Evolutionary conservation across 2,113 vertebrate genomes (phyloP).

Genomic region (Dromas ardeola): DNA sequence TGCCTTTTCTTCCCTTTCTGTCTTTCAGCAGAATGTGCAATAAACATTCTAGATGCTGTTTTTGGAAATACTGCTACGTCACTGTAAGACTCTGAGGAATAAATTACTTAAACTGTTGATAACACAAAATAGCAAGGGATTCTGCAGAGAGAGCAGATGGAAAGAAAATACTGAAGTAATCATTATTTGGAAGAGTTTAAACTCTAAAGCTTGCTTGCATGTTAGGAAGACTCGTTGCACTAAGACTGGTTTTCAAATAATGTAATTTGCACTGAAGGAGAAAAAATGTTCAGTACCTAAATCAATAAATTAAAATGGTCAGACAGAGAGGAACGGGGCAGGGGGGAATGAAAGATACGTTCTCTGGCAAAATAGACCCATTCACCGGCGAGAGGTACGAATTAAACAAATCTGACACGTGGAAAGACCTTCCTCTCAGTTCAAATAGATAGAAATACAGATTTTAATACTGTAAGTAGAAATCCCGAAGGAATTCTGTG

Average conservation of each 20-base stretch:
- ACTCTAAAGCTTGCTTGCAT: not conserved
- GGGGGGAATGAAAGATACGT: not conserved
- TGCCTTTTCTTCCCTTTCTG: not conserved
- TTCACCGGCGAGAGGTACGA: not conserved
- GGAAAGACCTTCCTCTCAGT: not conserved
- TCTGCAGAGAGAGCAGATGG: conserved; percentile 39
- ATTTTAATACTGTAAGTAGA: not conserved
- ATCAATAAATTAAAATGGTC: not conserved
- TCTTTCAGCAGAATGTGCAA: not conserved
- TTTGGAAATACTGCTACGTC: conserved; percentile 44
- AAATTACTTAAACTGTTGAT: conserved; percentile 70
- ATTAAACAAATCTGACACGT: not conserved
- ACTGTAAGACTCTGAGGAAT: conserved; percentile 48
- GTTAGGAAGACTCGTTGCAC: not conserved
- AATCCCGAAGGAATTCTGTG: not conserved
- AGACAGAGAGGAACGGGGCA: not conserved
- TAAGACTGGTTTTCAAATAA: not conserved
- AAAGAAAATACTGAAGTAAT: conserved; percentile 60
- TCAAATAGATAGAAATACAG: not conserved
- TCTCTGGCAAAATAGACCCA: not conserved
- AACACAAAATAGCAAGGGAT: conserved; percentile 47
- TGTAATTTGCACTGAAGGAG: not conserved
- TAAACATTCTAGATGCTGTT: not conserved
- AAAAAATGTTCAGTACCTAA: not conserved
- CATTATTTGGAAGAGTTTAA: conserved; percentile 44